These are phyloP conservation scores for Stegodyphus mimosarum DNA, from an alignment of 1,140 invertebrate genomes.

Conservation along the genomic window DNA sequence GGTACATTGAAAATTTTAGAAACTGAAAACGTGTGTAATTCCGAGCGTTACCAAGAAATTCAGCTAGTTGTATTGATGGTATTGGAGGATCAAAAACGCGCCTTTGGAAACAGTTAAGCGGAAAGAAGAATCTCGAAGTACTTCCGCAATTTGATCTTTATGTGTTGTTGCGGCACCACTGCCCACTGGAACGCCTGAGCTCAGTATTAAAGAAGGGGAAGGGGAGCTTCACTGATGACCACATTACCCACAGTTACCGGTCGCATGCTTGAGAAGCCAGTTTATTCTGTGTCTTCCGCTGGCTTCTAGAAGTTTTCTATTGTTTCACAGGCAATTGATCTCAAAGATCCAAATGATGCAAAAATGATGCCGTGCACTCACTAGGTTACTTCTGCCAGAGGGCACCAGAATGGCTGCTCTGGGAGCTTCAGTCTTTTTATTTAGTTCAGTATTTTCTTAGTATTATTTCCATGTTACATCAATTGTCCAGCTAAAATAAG, in stretches of 20 bases:
- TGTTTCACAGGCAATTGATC: slow-evolving; percentile 60
- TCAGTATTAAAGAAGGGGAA: slow-evolving; percentile 24
- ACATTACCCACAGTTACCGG: slow-evolving; percentile 45
- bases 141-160: slow-evolving; percentile 58
- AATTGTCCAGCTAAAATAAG: no score
- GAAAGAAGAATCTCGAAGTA: slow-evolving; percentile 53
- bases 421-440: no score
- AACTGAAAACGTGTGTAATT: no score
- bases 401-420: slow-evolving; percentile 23
- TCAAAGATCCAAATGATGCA: slow-evolving; percentile 56
- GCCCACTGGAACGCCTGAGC: slow-evolving; percentile 38
- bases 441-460: no score
- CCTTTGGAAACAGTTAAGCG: slow-evolving; percentile 51
- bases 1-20: background rate
- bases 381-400: slow-evolving; percentile 4
- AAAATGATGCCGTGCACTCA: slow-evolving; percentile 47
- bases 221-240: slow-evolving; percentile 25
- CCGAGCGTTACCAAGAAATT: no score
- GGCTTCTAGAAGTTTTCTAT: slow-evolving; percentile 39
- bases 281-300: background rate
- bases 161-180: slow-evolving; percentile 40
- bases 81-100: slow-evolving; percentile 36
- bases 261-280: slow-evolving; percentile 31
- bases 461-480: no score
- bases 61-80: background rate